Conservation (phyloP, 2,797 vertebrate species). For the Platyrinchus mystaceus region DNA sequence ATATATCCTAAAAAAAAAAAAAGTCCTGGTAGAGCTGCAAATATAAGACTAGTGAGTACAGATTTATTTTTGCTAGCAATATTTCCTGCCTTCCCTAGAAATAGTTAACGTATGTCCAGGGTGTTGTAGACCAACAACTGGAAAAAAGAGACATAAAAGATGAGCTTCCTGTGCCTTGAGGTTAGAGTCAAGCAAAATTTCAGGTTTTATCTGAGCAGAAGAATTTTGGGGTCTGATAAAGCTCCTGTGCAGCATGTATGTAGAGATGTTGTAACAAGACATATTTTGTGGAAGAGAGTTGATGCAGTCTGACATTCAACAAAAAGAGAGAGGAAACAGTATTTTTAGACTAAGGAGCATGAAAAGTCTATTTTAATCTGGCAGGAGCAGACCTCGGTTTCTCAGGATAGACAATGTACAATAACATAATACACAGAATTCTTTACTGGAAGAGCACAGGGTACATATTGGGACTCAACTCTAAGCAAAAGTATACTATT, state of each 20-base stretch:
- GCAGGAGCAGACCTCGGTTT: background rate
- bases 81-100: background rate
- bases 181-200: background rate
- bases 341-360: background rate
- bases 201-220: background rate
- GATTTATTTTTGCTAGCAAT: background rate
- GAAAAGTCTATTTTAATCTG: background rate
- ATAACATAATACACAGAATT: background rate
- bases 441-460: background rate
- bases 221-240: background rate
- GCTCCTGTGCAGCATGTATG: background rate
- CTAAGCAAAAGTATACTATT: background rate
- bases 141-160: background rate
- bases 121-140: background rate
- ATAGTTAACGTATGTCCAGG: background rate
- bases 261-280: background rate
- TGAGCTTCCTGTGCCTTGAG: background rate
- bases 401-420: background rate
- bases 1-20: background rate
- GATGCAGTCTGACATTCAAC: background rate
- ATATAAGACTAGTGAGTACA: background rate
- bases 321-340: background rate
- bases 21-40: background rate
- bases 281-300: background rate
- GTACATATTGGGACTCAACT: background rate